Evolutionary conservation across 2,113 vertebrate species (phyloP).

Genomic region (Hipposideros armiger): DNA sequence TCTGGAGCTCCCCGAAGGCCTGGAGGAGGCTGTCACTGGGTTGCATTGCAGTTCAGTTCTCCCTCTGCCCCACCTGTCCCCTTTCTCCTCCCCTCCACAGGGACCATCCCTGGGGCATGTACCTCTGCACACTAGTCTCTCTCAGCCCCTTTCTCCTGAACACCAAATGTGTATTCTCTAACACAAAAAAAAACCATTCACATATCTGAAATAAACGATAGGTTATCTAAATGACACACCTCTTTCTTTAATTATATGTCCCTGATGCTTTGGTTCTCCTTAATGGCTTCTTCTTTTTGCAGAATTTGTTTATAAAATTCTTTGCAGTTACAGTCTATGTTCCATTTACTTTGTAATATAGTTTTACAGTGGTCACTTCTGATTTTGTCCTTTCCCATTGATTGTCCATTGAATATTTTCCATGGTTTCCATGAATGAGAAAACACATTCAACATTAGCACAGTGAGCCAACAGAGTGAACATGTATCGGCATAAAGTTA

Average conservation of each 20-base stretch:
- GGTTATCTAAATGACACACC: not conserved
- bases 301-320: not conserved
- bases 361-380: not conserved
- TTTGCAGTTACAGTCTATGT: not conserved
- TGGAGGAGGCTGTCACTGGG: not conserved
- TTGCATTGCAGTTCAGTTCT: not conserved
- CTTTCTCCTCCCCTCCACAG: not conserved
- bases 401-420: not conserved
- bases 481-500: not conserved
- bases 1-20: not conserved
- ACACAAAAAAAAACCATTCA: not conserved
- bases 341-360: not conserved
- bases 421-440: not conserved
- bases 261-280: not conserved
- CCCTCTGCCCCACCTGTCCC: rapidly evolving
- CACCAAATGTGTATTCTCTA: too few relatives aligned
- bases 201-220: not conserved
- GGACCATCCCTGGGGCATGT: not conserved
- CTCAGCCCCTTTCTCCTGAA: too few relatives aligned
- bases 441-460: not conserved
- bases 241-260: not conserved
- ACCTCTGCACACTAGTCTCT: not conserved
- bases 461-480: not conserved
- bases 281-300: not conserved
- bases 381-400: not conserved